Percentiles rank a stretch among this genome's conserved stretches.
These are phyloP conservation scores for Lithophane leautieri DNA, from an alignment of 2,888 invertebrate species.

Conservation along the genomic window DNA sequence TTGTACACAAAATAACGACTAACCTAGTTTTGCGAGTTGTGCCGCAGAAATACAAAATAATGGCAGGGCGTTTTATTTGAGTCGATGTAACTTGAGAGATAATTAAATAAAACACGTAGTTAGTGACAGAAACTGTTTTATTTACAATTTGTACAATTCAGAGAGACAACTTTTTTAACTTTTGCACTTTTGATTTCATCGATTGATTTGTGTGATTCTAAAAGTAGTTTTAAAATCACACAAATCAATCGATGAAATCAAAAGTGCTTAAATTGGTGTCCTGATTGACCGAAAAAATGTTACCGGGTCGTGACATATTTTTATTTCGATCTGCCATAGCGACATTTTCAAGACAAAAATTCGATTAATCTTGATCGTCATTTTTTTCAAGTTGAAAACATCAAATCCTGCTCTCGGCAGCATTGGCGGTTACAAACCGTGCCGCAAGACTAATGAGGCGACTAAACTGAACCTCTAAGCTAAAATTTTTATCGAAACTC, in stretches of 20 bases:
- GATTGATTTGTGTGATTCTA: too few relatives aligned
- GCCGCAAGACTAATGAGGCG: constrained; percentile 10
- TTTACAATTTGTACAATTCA: too few relatives aligned
- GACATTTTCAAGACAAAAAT: neutral
- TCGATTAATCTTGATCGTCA: constrained; percentile 1
- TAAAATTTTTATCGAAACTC: neutral
- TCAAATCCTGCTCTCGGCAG: neutral
- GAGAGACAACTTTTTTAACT: too few relatives aligned
- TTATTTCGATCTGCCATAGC: neutral
- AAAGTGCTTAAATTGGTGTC: neutral
- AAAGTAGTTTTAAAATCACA: neutral
- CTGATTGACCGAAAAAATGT: neutral
- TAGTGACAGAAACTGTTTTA: neutral
- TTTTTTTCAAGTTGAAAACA: constrained; percentile 14
- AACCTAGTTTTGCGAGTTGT: constrained; percentile 30
- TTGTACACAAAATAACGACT: constrained; percentile 36
- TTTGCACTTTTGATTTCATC: too few relatives aligned
- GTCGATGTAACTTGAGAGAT: neutral
- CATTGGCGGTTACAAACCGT: neutral
- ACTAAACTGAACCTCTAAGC: constrained; percentile 17
- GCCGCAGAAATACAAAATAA: constrained; percentile 32
- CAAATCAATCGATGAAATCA: neutral
- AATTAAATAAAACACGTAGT: neutral
- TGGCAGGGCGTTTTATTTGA: constrained; percentile 27
- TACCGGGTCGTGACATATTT: neutral